phyloP scores from a whole-genome alignment of 2,888 invertebrate genomes.

The Lacanobia oleracea region DNA sequence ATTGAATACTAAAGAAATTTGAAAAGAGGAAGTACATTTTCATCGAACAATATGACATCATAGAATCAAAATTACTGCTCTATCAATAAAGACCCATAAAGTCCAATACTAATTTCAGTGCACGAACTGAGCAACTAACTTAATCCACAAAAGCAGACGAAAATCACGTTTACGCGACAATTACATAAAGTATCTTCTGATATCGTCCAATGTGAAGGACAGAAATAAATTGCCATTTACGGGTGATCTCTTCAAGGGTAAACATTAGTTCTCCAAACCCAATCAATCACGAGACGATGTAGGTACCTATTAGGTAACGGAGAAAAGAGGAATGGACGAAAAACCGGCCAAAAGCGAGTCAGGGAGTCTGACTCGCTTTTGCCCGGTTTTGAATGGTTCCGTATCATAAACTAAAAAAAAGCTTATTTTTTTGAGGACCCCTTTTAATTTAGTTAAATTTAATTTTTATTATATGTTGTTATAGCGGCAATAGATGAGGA shows the following conservation, averaged over 20 bases:
- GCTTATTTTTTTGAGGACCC: too few species aligned
- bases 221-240: conserved; percentile 54
- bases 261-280: conserved; percentile 46
- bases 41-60: neutral
- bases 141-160: conserved; percentile 12
- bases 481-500: too few species aligned
- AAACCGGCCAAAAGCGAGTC: too few species aligned
- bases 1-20: neutral
- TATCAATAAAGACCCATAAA: neutral
- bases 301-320: conserved; percentile 23
- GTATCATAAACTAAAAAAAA: too few species aligned
- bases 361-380: too few species aligned
- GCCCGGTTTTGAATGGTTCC: too few species aligned
- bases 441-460: too few species aligned
- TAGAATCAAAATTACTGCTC: neutral
- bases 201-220: conserved; percentile 33
- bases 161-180: conserved; percentile 27
- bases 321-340: conserved; percentile 7
- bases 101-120: neutral
- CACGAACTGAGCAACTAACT: conserved; percentile 8
- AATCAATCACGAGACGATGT: conserved; percentile 49
- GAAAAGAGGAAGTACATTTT: neutral
- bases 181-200: conserved; percentile 11
- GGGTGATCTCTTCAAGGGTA: conserved; percentile 54
- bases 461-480: too few species aligned